Conservation (phyloP, 2,113 vertebrate species). For the Onychostoma macrolepis region DNA sequence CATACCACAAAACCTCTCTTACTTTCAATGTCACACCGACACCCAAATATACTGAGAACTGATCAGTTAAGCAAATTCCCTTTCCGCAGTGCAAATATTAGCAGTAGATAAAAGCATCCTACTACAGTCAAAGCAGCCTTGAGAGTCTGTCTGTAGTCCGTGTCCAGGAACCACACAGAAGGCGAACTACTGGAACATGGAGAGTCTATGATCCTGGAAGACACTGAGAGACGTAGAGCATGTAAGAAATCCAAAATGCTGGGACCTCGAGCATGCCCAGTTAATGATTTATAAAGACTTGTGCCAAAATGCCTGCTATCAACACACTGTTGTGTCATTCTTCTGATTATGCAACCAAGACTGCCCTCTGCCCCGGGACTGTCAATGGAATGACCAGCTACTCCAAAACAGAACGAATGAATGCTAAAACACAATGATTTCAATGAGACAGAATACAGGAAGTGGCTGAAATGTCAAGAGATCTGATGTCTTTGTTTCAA, state of each 20-base stretch:
- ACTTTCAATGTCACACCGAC: neutral
- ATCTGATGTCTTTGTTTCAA: neutral
- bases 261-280: constrained; percentile 71
- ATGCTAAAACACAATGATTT: neutral
- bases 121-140: constrained; percentile 66
- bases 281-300: constrained; percentile 72
- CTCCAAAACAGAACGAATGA: neutral
- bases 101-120: constrained; percentile 51
- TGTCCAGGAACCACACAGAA: neutral
- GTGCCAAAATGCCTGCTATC: constrained; percentile 48
- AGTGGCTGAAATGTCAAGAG: neutral
- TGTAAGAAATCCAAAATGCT: constrained; percentile 37
- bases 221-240: constrained; percentile 47
- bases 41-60: constrained; percentile 34
- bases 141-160: neutral
- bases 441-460: neutral
- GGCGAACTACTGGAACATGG: neutral
- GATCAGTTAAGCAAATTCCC: neutral
- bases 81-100: constrained; percentile 58
- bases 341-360: constrained; percentile 61
- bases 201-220: neutral
- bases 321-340: constrained; percentile 54
- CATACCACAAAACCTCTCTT: neutral
- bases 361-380: constrained; percentile 7
- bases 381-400: neutral